These are phyloP conservation scores for Catamblyrhynchus diadema DNA, from an alignment of 2,797 vertebrate species.

Conservation along the genomic window DNA sequence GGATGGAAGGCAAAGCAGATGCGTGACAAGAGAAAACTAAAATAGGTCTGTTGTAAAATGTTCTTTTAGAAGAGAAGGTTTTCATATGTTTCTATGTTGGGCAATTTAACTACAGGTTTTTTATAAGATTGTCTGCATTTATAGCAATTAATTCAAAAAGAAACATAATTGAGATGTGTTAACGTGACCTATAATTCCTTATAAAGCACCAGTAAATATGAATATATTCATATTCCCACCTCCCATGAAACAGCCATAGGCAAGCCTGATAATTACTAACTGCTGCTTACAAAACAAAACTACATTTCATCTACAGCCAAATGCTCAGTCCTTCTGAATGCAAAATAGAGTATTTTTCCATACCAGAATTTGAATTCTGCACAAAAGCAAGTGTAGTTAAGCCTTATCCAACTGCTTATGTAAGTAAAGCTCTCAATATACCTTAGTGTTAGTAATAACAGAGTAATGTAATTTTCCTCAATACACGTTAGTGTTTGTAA, in stretches of 20 bases:
- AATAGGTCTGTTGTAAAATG: neutral
- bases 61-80: neutral
- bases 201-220: neutral
- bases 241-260: neutral
- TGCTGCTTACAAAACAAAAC: constrained; percentile 27
- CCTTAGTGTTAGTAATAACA: neutral
- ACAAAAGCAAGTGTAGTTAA: neutral
- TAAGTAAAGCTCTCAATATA: neutral
- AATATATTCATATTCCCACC: neutral
- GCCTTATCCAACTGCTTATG: neutral
- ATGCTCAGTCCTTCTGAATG: neutral
- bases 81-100: neutral
- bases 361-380: neutral
- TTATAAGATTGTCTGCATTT: neutral
- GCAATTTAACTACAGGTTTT: neutral
- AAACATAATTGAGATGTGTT: neutral
- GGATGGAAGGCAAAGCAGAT: neutral
- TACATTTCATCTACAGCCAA: constrained; percentile 22
- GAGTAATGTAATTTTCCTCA: neutral
- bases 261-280: constrained; percentile 8
- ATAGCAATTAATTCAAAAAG: neutral
- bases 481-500: neutral
- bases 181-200: neutral
- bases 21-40: neutral
- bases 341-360: constrained; percentile 14